Conservation (phyloP, 2,888 invertebrate species). For the Pammene fasciana region DNA sequence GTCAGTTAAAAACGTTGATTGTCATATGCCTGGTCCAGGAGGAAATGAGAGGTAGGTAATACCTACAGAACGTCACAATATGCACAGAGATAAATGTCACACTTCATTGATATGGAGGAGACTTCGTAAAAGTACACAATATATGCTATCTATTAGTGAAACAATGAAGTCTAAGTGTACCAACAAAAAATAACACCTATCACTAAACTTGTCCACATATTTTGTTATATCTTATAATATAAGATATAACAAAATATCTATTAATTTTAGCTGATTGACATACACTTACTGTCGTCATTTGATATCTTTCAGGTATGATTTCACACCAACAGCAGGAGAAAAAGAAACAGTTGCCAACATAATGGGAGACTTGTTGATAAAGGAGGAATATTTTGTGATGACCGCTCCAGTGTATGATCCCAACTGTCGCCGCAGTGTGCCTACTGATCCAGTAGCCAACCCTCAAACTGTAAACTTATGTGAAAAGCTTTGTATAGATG, state of each 20-base stretch:
- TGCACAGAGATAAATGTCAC: too few relatives aligned
- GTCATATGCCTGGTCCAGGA: constrained; percentile 93
- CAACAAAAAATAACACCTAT: too few relatives aligned
- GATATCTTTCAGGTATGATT: constrained; percentile 84
- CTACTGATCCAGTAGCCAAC: constrained; percentile 84
- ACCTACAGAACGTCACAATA: too few relatives aligned
- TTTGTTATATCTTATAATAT: too few relatives aligned
- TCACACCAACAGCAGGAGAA: constrained; percentile 89
- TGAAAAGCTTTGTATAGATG: constrained; percentile 88
- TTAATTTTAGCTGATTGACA: too few relatives aligned
- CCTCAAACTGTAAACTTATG: constrained; percentile 88
- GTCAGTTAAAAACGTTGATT: constrained; percentile 86
- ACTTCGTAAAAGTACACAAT: too few relatives aligned
- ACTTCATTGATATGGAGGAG: too few relatives aligned
- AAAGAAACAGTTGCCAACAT: constrained; percentile 84
- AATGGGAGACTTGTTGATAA: constrained; percentile 86
- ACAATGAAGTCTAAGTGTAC: too few relatives aligned
- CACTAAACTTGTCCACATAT: too few relatives aligned
- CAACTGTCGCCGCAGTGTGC: constrained; percentile 61
- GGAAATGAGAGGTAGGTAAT: constrained; percentile 84
- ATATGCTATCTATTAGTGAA: too few relatives aligned
- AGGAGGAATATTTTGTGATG: constrained; percentile 89
- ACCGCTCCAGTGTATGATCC: constrained; percentile 87
- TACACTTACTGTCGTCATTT: too few relatives aligned
- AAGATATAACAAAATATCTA: too few relatives aligned